Conservation (phyloP, 2,113 vertebrate species). For the Chloroceryle aenea region DNA sequence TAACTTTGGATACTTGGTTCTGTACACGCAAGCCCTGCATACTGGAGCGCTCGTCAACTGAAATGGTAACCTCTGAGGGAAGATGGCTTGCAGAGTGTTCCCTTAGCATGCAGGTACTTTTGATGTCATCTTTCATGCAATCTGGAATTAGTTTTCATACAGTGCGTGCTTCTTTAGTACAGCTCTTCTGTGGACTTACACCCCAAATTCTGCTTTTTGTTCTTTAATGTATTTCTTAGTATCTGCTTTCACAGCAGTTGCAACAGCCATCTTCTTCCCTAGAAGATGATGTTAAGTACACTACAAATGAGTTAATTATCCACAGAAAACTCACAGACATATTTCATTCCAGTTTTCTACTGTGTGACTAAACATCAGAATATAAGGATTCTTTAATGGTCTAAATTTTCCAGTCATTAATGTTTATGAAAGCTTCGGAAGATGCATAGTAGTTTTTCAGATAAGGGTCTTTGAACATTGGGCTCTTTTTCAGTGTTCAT, state of each 20-base stretch:
- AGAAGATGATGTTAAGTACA: not conserved
- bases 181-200: not conserved
- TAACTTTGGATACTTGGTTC: not conserved
- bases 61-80: not conserved
- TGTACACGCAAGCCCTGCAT: not conserved
- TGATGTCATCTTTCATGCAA: not conserved
- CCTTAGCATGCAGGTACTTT: not conserved
- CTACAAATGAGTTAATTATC: slow-evolving; percentile 36
- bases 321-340: not conserved
- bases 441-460: not conserved
- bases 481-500: not conserved
- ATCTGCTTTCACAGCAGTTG: not conserved
- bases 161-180: not conserved
- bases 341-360: not conserved
- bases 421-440: not conserved
- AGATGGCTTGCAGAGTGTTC: not conserved
- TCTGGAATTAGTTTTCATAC: not conserved
- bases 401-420: not conserved
- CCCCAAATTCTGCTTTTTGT: not conserved
- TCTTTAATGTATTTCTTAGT: not conserved
- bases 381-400: not conserved
- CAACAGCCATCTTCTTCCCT: not conserved
- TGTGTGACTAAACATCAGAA: not conserved
- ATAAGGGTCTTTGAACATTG: not conserved
- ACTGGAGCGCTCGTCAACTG: not conserved